These are phyloP conservation scores for Buceros bicornis DNA, from an alignment of 2,797 vertebrate genomes.

Conservation along the genomic window DNA sequence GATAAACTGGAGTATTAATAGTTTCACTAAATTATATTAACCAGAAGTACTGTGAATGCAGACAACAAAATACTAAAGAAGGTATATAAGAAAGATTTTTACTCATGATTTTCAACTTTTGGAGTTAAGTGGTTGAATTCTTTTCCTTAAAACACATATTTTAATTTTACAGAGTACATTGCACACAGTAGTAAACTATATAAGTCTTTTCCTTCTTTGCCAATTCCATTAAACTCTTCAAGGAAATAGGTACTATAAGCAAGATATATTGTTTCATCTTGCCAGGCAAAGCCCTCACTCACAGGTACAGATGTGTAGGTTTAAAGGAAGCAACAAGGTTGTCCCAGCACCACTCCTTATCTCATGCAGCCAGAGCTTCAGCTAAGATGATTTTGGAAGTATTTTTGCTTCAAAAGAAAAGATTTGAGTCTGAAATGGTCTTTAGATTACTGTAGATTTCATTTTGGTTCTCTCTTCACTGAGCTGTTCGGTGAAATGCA, in stretches of 20 bases:
- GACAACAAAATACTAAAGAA: neutral
- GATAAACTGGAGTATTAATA: neutral
- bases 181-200: neutral
- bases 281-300: neutral
- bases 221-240: neutral
- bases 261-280: neutral
- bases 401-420: neutral
- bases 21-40: neutral
- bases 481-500: neutral
- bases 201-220: neutral
- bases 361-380: constrained; percentile 26
- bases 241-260: neutral
- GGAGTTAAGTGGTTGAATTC: neutral
- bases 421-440: neutral
- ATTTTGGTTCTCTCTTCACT: neutral
- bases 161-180: neutral
- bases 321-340: constrained; percentile 52
- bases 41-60: neutral
- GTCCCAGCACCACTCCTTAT: constrained; percentile 46
- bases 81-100: neutral
- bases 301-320: neutral
- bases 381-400: constrained; percentile 30
- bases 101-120: neutral
- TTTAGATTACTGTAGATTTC: constrained; percentile 20
- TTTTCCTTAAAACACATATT: neutral